Evolutionary conservation across 2,888 invertebrate genomes (phyloP).

Genomic region (Xestia rhomboidea): DNA sequence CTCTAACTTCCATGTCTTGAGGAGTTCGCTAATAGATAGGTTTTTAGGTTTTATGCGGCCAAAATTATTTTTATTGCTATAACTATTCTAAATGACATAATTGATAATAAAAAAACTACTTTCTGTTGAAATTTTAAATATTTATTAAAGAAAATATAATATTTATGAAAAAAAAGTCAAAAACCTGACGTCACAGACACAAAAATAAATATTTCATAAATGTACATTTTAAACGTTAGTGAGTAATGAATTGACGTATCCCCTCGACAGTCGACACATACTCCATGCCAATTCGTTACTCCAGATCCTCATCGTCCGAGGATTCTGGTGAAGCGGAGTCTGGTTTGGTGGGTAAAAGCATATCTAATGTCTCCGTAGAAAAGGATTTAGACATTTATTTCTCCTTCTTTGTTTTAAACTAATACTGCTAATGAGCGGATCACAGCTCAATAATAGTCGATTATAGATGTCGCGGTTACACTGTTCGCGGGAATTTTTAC

Average conservation of each 20-base stretch:
- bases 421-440: constrained; percentile 12
- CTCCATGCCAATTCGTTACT: constrained; percentile 23
- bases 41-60: constrained; percentile 18
- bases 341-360: constrained; percentile 21
- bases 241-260: constrained; percentile 8
- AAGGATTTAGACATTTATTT: neutral
- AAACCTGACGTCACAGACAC: neutral
- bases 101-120: neutral
- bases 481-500: constrained; percentile 1
- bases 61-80: constrained; percentile 1
- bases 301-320: constrained; percentile 14
- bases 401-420: constrained; percentile 9
- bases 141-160: constrained; percentile 9
- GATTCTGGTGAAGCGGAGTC: constrained; percentile 17
- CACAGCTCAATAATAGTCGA: constrained; percentile 6
- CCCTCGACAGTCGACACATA: constrained; percentile 12
- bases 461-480: constrained; percentile 14
- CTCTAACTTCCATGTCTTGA: too few relatives aligned
- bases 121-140: constrained; percentile 15
- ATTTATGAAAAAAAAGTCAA: constrained; percentile 9
- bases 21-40: neutral
- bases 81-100: neutral
- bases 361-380: constrained; percentile 7
- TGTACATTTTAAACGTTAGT: neutral
- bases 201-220: neutral